Base-by-base conservation (phyloP, 2,113 vertebrate genomes). In the Proteles cristata region DNA sequence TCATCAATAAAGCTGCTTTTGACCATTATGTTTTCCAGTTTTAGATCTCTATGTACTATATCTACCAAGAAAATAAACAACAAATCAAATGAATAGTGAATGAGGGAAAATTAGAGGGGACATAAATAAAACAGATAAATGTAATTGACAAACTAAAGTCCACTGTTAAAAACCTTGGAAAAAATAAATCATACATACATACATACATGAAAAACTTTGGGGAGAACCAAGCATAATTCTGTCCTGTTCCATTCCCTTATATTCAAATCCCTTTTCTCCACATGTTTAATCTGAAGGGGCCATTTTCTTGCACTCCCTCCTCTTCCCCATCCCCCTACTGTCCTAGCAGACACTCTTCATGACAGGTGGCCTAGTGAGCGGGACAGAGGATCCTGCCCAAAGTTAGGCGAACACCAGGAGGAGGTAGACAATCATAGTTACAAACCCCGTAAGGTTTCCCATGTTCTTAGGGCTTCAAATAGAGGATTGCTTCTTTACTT, bases 21-120 rank as follows among this genome's bases (percentile, higher is more conserved):
- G 98, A 99, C 98, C 94, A 99, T 99, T 99, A 99, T 99, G 98
- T 99, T 99, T 98, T 99, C 99, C 98, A 99, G 98, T 98, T 99
- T 99, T 97, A 99, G 98, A 98, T 99, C 99, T 93, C 99, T 98
- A 80, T 98, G 99, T 96, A 99, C 98, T 97, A 99, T 99, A 98
- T 99, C 99, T 99, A 98, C 74, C 98, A 97, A 98, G 84, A 97
- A 74, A 97, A 89, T 94, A 69, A 96, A 63, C 89, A 97, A 61
- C 63, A 92, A 80, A 87, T 77, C 12, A 97, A 90, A 85, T 85
- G 23, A 88, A 92, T 48, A 77, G 82, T 96, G n/a, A 92, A 83
- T 50, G 87, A 89, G 39, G n/a, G 73, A 58, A 95, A 92, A 92
- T 87, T 39, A 66, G 28, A 77, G 39, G 4, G 53, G 50, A 80